Percentiles rank a stretch among this genome's conserved stretches.
Evolutionary conservation across 2,113 vertebrate species (phyloP).

Genomic region (Myocastor coypus): DNA sequence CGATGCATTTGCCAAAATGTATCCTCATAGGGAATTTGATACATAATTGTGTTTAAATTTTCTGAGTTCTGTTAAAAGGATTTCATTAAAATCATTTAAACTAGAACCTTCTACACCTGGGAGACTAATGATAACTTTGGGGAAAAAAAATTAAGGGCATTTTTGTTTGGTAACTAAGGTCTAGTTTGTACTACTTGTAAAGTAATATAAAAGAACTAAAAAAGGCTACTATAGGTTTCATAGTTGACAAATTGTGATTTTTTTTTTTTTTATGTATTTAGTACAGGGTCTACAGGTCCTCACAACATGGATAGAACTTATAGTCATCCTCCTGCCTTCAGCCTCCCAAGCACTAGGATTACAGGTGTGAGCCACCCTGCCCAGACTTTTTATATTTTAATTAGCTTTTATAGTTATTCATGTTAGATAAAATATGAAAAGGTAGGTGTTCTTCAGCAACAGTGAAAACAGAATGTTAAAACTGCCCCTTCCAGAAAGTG

Average conservation of each 20-base stretch:
- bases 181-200: not conserved
- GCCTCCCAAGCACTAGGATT: no score
- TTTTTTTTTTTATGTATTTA: not conserved
- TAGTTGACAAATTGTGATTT: not conserved
- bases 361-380: no score
- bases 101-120: not conserved
- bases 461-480: not conserved
- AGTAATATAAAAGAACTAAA: not conserved
- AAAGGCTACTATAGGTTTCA: not conserved
- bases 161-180: not conserved
- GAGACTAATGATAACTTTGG: not conserved
- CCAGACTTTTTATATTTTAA: not conserved
- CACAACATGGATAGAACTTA: no score
- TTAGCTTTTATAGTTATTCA: not conserved
- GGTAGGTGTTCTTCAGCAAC: not conserved
- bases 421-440: not conserved
- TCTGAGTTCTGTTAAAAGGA: not conserved
- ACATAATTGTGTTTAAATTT: not conserved
- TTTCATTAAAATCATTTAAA: conserved; percentile 8
- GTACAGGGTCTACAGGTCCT: no score
- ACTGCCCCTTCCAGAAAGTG: not conserved
- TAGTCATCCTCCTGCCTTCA: no score
- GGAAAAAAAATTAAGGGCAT: not conserved
- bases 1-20: not conserved
- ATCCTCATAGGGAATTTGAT: not conserved